These are phyloP conservation scores for Belgica antarctica DNA, from an alignment of 2,888 invertebrate genomes.

Conservation along the genomic window DNA sequence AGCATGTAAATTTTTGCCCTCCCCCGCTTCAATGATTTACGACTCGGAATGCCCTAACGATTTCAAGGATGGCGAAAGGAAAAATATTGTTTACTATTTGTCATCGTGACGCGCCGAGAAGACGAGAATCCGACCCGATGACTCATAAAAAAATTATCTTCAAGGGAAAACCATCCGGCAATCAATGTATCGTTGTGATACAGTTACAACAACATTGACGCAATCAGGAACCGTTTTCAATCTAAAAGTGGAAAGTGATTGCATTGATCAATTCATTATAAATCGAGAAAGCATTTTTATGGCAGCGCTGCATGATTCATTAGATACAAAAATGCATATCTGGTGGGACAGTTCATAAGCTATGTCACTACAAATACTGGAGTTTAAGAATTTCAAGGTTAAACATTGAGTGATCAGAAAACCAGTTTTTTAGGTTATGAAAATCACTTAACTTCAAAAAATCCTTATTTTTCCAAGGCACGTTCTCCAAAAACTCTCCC, in stretches of 20 bases:
- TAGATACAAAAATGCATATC: neutral
- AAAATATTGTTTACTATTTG: neutral
- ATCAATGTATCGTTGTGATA: too few species aligned
- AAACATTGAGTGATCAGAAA: too few species aligned
- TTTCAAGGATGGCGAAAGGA: neutral
- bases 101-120: neutral
- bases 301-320: conserved; percentile 13
- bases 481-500: neutral
- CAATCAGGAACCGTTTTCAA: neutral
- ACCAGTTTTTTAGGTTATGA: too few species aligned
- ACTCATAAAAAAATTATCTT: too few species aligned
- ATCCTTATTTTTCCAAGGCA: too few species aligned
- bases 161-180: neutral
- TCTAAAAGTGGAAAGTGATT: neutral
- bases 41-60: conserved; percentile 11
- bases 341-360: too few species aligned
- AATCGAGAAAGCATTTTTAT: conserved; percentile 3
- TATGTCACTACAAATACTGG: too few species aligned
- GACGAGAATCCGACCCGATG: neutral
- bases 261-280: conserved; percentile 21
- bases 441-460: too few species aligned
- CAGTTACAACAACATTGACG: neutral
- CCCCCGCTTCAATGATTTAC: conserved; percentile 7
- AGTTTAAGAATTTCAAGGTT: too few species aligned
- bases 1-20: conserved; percentile 26